These are phyloP conservation scores for Tragulus kanchil DNA, from an alignment of 2,113 vertebrate genomes.

Conservation along the genomic window DNA sequence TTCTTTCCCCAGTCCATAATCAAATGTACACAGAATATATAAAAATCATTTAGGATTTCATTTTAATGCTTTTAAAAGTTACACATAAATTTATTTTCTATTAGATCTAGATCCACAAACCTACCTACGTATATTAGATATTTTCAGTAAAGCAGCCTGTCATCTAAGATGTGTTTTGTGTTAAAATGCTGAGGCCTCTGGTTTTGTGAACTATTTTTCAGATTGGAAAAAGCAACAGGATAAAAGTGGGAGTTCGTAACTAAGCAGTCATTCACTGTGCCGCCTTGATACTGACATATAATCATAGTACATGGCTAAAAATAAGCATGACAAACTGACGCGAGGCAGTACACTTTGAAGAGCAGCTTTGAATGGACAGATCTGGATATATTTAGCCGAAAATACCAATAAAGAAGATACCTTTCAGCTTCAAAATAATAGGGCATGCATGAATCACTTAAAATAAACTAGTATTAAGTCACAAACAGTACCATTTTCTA, in stretches of 20 bases:
- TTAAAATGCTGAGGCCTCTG: constrained; percentile 29
- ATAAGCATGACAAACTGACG: neutral
- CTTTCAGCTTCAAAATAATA: constrained; percentile 44
- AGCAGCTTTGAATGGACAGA: neutral
- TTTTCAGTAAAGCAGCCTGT: constrained; percentile 35
- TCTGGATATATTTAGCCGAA: neutral
- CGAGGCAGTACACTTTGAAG: neutral
- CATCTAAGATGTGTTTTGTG: neutral
- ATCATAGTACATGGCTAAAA: neutral
- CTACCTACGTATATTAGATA: neutral
- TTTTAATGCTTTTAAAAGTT: constrained; percentile 40
- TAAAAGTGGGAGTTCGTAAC: constrained; percentile 41
- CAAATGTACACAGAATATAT: neutral
- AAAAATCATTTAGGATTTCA: constrained; percentile 46
- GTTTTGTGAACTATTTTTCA: neutral
- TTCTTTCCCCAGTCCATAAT: neutral
- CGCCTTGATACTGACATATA: neutral
- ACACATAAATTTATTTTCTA: neutral
- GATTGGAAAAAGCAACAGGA: neutral
- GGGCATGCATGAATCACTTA: neutral
- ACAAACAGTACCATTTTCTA: neutral
- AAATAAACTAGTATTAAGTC: neutral
- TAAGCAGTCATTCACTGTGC: neutral
- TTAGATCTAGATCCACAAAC: constrained; percentile 20
- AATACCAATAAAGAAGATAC: constrained; percentile 18